phyloP scores from a whole-genome alignment of 2,797 vertebrate genomes.

The Halcyon leucocephala region DNA sequence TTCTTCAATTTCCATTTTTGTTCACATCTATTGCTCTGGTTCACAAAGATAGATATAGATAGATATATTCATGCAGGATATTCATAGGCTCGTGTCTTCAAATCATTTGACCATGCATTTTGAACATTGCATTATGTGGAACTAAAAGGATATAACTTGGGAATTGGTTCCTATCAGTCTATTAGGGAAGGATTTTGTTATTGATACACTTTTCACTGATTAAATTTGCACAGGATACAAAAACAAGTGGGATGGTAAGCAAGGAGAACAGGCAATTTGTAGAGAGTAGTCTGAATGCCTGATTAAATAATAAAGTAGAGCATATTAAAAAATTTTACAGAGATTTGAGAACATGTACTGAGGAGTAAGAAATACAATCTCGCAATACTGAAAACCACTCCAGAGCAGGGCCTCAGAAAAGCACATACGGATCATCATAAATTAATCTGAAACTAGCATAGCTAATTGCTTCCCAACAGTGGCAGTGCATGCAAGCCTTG shows the following conservation, averaged over 20 bases:
- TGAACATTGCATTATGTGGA: not conserved
- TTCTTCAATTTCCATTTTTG: not conserved
- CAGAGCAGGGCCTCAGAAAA: not conserved
- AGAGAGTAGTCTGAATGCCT: not conserved
- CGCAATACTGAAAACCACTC: not conserved
- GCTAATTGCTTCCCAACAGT: not conserved
- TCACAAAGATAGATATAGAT: not conserved
- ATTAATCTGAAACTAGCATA: not conserved
- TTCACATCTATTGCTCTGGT: not conserved
- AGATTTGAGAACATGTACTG: not conserved
- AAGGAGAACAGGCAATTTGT: not conserved
- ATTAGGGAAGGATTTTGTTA: not conserved
- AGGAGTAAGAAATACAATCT: not conserved
- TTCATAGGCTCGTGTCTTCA: not conserved
- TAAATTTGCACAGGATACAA: not conserved
- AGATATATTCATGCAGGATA: not conserved
- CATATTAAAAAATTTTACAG: not conserved
- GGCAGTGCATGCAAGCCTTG: not conserved
- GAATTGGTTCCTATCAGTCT: not conserved
- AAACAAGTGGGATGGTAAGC: not conserved
- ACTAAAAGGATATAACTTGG: not conserved
- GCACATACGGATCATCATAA: not conserved
- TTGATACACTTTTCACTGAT: not conserved
- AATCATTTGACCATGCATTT: not conserved
- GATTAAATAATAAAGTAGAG: not conserved